phyloP scores from a whole-genome alignment of 2,113 vertebrate species.

The Sarotherodon lohbergeri region DNA sequence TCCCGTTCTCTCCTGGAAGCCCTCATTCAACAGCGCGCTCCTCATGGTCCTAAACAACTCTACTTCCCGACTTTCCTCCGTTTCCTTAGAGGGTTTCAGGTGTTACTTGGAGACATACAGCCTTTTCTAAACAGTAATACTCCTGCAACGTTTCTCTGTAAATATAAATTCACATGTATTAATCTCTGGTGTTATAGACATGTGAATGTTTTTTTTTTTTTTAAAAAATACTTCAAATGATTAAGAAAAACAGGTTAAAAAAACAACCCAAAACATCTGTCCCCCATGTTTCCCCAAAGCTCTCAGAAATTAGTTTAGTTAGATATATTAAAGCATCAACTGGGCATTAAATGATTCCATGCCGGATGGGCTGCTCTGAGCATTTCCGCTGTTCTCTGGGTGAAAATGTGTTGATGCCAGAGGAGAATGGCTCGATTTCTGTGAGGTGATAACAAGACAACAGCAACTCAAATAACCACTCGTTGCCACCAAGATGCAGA shows the following conservation, averaged over 20 bases:
- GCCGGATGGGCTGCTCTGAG: background rate
- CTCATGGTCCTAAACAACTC: constrained; percentile 59
- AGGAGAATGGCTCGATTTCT: background rate
- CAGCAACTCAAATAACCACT: accelerated
- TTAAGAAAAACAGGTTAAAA: background rate
- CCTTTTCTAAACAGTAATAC: background rate
- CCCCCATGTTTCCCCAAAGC: background rate
- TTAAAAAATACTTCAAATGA: background rate
- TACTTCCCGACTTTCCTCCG: accelerated
- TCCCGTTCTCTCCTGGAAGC: constrained; percentile 22
- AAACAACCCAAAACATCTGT: background rate
- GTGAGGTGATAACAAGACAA: background rate
- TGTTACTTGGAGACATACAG: background rate
- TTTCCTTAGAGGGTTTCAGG: background rate
- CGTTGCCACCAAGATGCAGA: background rate
- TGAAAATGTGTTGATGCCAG: background rate
- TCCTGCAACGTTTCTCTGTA: background rate
- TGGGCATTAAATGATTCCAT: background rate
- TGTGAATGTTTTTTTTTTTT: background rate
- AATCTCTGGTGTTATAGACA: background rate
- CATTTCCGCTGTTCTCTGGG: background rate
- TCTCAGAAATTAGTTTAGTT: background rate
- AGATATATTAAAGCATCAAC: background rate
- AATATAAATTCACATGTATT: background rate
- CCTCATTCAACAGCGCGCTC: background rate